Conservation (phyloP, 2,888 invertebrate genomes). For the Dysmachus trigonus region DNA sequence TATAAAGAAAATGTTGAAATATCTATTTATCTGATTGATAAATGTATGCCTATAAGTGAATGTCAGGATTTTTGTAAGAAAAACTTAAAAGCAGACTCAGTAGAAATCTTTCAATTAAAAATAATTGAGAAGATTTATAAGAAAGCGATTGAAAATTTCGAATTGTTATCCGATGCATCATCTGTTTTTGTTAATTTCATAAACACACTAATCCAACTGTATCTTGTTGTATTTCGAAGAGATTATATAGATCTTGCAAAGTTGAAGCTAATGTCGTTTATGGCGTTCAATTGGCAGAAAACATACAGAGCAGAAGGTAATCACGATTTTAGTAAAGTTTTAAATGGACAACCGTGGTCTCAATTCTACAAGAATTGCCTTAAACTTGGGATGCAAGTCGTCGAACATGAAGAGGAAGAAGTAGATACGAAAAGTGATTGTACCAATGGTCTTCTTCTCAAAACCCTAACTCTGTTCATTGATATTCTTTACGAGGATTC, state of each 20-base stretch:
- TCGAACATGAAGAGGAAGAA: constrained; percentile 58
- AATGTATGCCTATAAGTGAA: constrained; percentile 69
- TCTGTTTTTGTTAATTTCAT: constrained; percentile 67
- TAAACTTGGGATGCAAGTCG: constrained; percentile 72
- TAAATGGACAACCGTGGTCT: constrained; percentile 67
- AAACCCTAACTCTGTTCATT: constrained; percentile 68
- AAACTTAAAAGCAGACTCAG: constrained; percentile 71
- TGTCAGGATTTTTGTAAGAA: constrained; percentile 69
- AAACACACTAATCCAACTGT: constrained; percentile 67
- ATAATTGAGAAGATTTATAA: constrained; percentile 68
- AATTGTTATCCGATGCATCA: constrained; percentile 54
- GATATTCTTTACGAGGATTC: constrained; percentile 68
- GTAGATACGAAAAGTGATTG: constrained; percentile 58
- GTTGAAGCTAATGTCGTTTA: constrained; percentile 61
- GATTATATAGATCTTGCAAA: constrained; percentile 57
- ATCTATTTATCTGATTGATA: constrained; percentile 69
- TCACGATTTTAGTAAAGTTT: constrained; percentile 55
- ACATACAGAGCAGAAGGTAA: constrained; percentile 37
- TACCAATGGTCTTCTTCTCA: constrained; percentile 67
- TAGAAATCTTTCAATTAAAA: constrained; percentile 69
- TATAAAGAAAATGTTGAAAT: constrained; percentile 70
- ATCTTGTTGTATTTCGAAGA: constrained; percentile 66
- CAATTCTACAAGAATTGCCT: constrained; percentile 72
- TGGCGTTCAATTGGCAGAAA: constrained; percentile 60
- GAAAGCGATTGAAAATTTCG: constrained; percentile 63